These are phyloP conservation scores for Chelmon rostratus DNA, from an alignment of 2,797 vertebrate genomes.

Conservation along the genomic window DNA sequence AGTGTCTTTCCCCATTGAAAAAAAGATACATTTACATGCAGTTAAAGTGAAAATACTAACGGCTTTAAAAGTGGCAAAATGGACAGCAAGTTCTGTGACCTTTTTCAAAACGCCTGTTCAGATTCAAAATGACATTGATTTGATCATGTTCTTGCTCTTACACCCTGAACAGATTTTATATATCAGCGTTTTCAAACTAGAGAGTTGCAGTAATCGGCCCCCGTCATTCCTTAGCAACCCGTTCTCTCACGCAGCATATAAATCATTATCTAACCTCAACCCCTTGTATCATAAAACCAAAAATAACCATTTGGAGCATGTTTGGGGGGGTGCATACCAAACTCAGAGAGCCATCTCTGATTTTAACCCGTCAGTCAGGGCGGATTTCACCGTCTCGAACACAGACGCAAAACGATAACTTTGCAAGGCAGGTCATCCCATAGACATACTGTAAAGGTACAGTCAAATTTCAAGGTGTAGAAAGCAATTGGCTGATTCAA, in stretches of 20 bases:
- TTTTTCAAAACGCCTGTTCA: conserved; percentile 18
- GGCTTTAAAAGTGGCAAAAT: conserved; percentile 58
- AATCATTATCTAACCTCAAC: conserved; percentile 7
- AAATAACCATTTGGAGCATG: background rate
- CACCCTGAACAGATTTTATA: conserved; percentile 37
- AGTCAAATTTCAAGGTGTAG: conserved; percentile 35
- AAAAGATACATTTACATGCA: conserved; percentile 67
- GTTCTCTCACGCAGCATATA: conserved; percentile 5
- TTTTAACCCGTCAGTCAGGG: conserved; percentile 17
- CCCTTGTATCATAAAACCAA: conserved; percentile 21
- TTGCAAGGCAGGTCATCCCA: conserved; percentile 27
- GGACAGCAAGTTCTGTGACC: conserved; percentile 23
- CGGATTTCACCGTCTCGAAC: conserved; percentile 15
- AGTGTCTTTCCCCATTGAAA: conserved; percentile 33
- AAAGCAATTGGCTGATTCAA: conserved; percentile 31
- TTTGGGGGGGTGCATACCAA: background rate
- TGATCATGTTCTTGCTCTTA: too few relatives aligned
- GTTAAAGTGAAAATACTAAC: conserved; percentile 55
- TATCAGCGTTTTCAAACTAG: background rate
- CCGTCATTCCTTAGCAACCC: background rate
- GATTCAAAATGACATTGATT: conserved; percentile 23
- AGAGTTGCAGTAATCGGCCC: conserved; percentile 3
- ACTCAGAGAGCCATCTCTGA: conserved; percentile 18
- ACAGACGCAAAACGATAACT: background rate
- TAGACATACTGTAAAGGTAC: conserved; percentile 16